A percentile compares a stretch with the other conserved stretches of the same genome.
Evolutionary conservation across 1,140 invertebrate genomes (phyloP).

Genomic region (Bombyx mori): DNA sequence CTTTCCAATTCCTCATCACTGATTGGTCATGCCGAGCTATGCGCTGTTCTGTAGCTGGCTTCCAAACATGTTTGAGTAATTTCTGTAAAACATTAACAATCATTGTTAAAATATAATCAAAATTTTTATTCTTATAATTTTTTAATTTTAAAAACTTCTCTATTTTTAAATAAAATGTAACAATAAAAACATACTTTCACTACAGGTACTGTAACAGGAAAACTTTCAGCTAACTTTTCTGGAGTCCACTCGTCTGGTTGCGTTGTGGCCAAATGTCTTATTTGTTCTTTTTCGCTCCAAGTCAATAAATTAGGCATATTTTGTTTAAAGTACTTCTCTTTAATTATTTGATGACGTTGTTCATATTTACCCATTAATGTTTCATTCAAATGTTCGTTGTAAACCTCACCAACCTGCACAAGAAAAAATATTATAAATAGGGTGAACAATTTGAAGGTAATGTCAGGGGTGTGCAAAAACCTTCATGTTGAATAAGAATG

Average conservation of each 20-base stretch:
- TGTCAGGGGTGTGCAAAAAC: too few species aligned
- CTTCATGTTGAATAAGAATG: too few species aligned
- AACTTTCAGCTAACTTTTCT: constrained; percentile 82
- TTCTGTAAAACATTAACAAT: constrained; percentile 57
- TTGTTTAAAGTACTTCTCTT: constrained; percentile 82
- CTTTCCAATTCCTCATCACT: constrained; percentile 78
- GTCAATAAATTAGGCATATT: constrained; percentile 83
- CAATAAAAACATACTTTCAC: constrained; percentile 54
- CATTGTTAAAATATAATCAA: neutral
- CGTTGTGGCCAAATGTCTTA: constrained; percentile 76
- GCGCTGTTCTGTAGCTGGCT: constrained; percentile 67
- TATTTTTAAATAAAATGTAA: neutral
- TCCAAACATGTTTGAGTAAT: constrained; percentile 77
- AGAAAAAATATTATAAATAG: neutral
- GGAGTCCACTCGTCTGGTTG: constrained; percentile 82
- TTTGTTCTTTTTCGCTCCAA: constrained; percentile 87
- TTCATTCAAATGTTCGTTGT: constrained; percentile 48
- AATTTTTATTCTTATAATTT: too few species aligned
- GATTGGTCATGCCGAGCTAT: constrained; percentile 76
- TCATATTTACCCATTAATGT: constrained; percentile 42
- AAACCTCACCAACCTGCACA: constrained; percentile 41
- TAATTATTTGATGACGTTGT: constrained; percentile 73
- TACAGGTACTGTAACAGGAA: constrained; percentile 78
- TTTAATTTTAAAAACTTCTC: too few species aligned
- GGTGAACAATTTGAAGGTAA: too few species aligned